These are phyloP conservation scores for Echinarachnius parma DNA, from an alignment of 53 echinoderm and acorn worm species.

Conservation along the genomic window DNA sequence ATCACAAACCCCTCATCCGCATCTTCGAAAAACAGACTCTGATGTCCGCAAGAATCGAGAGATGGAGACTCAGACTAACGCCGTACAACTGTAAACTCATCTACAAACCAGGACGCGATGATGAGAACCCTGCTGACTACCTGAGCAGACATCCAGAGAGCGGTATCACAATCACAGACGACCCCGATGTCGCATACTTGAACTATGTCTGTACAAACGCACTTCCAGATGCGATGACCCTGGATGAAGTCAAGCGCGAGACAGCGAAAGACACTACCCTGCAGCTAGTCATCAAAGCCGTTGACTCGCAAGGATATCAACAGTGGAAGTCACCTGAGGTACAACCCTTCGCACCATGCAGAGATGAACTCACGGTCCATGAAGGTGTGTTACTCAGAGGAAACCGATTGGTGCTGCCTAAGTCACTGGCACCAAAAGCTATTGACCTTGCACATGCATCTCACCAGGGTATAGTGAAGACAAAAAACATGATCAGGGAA, in stretches of 20 bases:
- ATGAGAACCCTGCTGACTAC: conserved; percentile 67
- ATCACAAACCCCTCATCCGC: conserved; percentile 64
- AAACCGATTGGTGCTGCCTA: conserved; percentile 45
- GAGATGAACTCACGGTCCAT: conserved; percentile 45
- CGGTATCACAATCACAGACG: background rate
- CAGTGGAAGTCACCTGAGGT: conserved; percentile 31
- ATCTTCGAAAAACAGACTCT: conserved; percentile 52
- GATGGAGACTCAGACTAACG: conserved; percentile 60
- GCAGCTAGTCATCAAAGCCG: conserved; percentile 10
- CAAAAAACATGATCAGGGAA: conserved; percentile 41
- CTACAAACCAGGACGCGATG: conserved; percentile 57
- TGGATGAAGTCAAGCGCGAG: conserved; percentile 32
- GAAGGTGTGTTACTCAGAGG: conserved; percentile 33
- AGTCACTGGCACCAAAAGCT: conserved; percentile 17
- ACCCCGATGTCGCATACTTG: conserved; percentile 40
- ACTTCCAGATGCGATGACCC: conserved; percentile 61
- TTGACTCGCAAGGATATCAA: conserved; percentile 11
- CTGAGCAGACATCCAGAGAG: conserved; percentile 49
- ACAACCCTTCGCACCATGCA: conserved; percentile 6
- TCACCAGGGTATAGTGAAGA: conserved; percentile 61
- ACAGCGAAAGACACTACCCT: conserved; percentile 34
- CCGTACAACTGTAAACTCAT: conserved; percentile 59
- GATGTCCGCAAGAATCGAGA: conserved; percentile 56
- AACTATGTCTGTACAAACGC: conserved; percentile 58
- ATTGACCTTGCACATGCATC: conserved; percentile 39